Base-by-base conservation (phyloP, 2,888 invertebrate species). In the Drosophila acutilabella region DNA sequence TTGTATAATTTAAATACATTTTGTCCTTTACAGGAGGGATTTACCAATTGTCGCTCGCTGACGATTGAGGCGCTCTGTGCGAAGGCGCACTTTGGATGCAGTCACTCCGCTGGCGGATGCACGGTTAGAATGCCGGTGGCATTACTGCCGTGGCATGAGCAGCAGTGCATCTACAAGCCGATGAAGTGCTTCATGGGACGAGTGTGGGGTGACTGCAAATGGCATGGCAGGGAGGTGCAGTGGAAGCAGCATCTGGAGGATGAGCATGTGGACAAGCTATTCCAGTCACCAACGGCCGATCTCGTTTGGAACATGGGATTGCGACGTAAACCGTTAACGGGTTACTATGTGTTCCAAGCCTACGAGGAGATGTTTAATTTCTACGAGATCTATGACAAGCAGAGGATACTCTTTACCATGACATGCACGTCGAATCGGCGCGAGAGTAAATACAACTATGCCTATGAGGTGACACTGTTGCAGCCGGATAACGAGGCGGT, bases 221-320 rank as follows among this genome's bases (percentile, higher is more conserved):
- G 94, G 94, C 93, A 93, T 80, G 94, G 94, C 1, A 92, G 93
- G 26, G 94, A 94, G 69, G 93, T 94, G 2, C 93, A 94, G 58
- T 94, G 94, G 94, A 94, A 94, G 92, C 93, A 94, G 74, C 94
- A 94, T 82, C 93, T 94, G 80, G 94, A 94, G 80, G 64, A 81
- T 30, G 91, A 93, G 13, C 94, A 94, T 79, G 91, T 92, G 54
- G 92, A 93, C 60, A 93, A 93, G 75, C 93, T 94, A 5, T 92
- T 90, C 48, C 69, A 62, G 8, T 42, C 73, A 0, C 71, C 71
- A 30, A 77, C 64, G 0, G 83, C 79, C 0, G 81, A 91, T 48
- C 70, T 92, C 20, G 72, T 80, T 1, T 92, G 92, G 92, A 81
- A 92, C 58, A 85, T 92, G 88, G 78, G 68, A 2, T 66, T 77